Evolutionary conservation across 1,140 invertebrate species (phyloP), one percentile per base, ranked within the genome.

Genomic region (Drosophila subobscura): DNA sequence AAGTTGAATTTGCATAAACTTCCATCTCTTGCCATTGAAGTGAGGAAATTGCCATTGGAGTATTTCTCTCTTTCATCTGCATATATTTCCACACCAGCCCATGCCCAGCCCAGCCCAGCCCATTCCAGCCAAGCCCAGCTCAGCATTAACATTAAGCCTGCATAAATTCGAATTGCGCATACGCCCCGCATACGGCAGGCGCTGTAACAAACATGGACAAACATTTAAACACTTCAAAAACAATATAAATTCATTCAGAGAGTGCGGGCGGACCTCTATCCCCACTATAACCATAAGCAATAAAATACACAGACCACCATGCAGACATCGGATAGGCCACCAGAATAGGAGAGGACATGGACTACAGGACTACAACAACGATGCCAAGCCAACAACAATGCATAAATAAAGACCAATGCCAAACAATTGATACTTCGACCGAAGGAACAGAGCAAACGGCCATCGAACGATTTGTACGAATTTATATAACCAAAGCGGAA

Each of bases 191-290:
- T 41, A 40, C 46, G 29, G 44, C 29, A 40, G 33, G 33, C 12
- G 52, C 46, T 46, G 64, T 14, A 41, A 61, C 51, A 84, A 73
- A 68, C 51, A 65, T 53, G 71, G 70, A 61, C 77, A 80, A 70
- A 77, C 72, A 74, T 77, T 86, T 80, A 77, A 85, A 77, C 77
- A 77, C 80, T 86, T 86, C 46, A 77, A 86, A 86, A 81, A 73
- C 81, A 85, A 80, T 85, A 86, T 77, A 85, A 86, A 86, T 86
- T 77, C 67, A 80, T 86, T 85, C 77, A 86, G 77, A 85, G 76
- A 53, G 71, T 63, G 47, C 51, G 54, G 65, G 40, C 29, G 33
- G n/a, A 42, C 50, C 55, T 67, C 55, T 68, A 68, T 68, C 64
- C 54, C 60, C 79, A 80, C 77, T 70, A 80, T 86, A 77, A 77